Conservation (phyloP, 2,888 invertebrate species). For the Heliconius erato region DNA sequence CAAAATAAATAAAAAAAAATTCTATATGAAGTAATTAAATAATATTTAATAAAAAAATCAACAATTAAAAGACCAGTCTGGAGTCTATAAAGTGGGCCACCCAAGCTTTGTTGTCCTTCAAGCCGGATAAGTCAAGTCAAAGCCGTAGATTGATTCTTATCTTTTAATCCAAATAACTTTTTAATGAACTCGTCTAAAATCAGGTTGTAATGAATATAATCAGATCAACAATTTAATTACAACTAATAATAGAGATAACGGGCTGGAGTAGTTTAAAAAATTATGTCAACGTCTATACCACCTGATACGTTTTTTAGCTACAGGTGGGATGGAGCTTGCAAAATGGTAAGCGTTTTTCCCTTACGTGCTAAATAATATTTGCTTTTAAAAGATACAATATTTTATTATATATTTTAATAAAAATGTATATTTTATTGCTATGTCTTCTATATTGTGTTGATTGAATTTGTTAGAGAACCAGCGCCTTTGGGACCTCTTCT, state of each 20-base stretch:
- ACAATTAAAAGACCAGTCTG: not conserved
- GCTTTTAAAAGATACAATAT: not conserved
- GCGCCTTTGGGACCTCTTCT: no score
- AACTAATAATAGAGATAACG: slow-evolving; percentile 50
- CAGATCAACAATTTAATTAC: slow-evolving; percentile 43
- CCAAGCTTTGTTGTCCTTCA: not conserved
- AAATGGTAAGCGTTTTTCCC: slow-evolving; percentile 52
- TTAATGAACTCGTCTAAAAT: slow-evolving; percentile 14
- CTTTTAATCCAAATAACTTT: slow-evolving; percentile 8
- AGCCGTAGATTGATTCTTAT: not conserved
- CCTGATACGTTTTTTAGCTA: slow-evolving; percentile 60
- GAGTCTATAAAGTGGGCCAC: not conserved
- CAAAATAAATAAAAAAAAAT: not conserved
- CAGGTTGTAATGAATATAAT: slow-evolving; percentile 24
- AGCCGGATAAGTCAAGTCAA: slow-evolving; percentile 12
- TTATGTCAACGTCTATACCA: slow-evolving; percentile 59
- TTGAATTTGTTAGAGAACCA: no score
- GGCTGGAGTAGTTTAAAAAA: slow-evolving; percentile 49
- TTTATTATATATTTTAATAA: not conserved
- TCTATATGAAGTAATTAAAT: not conserved
- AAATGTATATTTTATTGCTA: no score
- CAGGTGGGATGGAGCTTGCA: slow-evolving; percentile 59
- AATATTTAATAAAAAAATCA: not conserved
- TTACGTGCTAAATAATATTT: slow-evolving; percentile 42
- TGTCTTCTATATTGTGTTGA: no score